phyloP scores from a whole-genome alignment of 37 sponge, comb jelly and placozoan species.

The Hormiphora californensis region DNA sequence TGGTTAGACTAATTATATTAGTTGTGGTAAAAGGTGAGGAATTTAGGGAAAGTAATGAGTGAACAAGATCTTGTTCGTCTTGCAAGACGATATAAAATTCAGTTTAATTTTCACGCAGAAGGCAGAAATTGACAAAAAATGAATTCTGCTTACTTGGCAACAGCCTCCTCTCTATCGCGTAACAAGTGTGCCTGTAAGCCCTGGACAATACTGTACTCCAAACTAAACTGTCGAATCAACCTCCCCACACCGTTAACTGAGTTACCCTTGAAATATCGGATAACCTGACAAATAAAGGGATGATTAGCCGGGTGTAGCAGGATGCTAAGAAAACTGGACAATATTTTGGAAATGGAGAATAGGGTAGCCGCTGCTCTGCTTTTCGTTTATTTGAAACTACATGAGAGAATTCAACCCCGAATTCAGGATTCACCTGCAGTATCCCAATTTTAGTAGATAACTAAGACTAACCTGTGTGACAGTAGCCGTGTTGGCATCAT shows the following conservation, averaged over 20 bases:
- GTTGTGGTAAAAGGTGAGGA: too few species aligned
- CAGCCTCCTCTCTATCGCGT: conserved; percentile 49
- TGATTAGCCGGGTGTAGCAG: too few species aligned
- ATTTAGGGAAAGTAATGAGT: neutral
- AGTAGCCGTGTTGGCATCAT: conserved; percentile 37
- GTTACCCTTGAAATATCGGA: conserved; percentile 11
- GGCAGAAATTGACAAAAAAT: neutral
- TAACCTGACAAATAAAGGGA: too few species aligned
- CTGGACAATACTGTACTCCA: conserved; percentile 40
- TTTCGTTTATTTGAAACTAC: too few species aligned
- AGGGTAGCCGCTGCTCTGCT: too few species aligned
- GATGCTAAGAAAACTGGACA: too few species aligned
- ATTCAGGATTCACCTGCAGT: too few species aligned
- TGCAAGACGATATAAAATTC: neutral
- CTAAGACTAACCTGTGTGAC: neutral
- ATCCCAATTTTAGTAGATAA: too few species aligned
- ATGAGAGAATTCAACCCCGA: too few species aligned
- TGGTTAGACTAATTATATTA: too few species aligned
- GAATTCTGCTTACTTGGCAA: neutral
- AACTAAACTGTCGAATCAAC: neutral
- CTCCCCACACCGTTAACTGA: conserved; percentile 2
- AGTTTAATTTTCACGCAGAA: neutral
- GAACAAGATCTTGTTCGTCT: neutral
- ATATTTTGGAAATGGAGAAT: too few species aligned
- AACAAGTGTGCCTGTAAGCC: conserved; percentile 17